Conservation (phyloP, 2,888 invertebrate genomes). For the Pachymerium ferrugineum region DNA sequence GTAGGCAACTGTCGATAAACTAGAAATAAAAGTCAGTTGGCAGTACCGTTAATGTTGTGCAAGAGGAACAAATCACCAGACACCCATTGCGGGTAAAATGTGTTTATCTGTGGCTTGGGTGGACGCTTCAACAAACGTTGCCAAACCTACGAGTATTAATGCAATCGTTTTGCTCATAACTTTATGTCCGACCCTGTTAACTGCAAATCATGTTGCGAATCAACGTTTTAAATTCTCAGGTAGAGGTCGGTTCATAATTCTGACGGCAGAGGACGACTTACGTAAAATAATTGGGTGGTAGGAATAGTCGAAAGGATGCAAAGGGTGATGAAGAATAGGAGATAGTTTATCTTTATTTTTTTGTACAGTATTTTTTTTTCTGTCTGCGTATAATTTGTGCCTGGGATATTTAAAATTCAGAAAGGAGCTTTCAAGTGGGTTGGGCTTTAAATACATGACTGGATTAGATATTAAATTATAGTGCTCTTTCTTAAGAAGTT, state of each 20-base stretch:
- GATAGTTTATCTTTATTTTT: not conserved
- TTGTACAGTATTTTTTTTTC: not conserved
- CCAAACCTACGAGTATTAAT: conserved; percentile 14
- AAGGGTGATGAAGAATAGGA: not conserved
- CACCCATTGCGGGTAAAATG: conserved; percentile 23
- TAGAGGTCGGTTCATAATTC: not conserved
- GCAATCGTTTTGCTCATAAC: conserved; percentile 23
- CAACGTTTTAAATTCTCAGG: not conserved
- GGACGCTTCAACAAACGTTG: conserved; percentile 1
- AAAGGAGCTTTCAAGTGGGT: not conserved
- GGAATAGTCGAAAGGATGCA: not conserved
- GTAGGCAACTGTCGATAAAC: conserved; percentile 17
- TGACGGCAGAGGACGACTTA: conserved; percentile 25
- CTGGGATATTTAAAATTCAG: conserved; percentile 7
- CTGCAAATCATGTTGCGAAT: conserved; percentile 2
- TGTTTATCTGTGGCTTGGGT: conserved; percentile 25
- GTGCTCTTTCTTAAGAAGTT: not conserved
- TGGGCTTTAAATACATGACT: conserved; percentile 13
- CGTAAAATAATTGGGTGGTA: not conserved
- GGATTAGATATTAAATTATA: conserved; percentile 24
- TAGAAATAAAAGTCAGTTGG: conserved; percentile 24
- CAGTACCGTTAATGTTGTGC: conserved; percentile 19
- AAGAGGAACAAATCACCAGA: conserved; percentile 19
- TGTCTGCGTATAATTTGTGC: not conserved
- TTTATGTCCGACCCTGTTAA: conserved; percentile 20